A percentile compares a stretch with the other conserved stretches of the same genome.
These are phyloP conservation scores for Pristiophorus japonicus DNA, from an alignment of 2,113 vertebrate species.

Conservation along the genomic window DNA sequence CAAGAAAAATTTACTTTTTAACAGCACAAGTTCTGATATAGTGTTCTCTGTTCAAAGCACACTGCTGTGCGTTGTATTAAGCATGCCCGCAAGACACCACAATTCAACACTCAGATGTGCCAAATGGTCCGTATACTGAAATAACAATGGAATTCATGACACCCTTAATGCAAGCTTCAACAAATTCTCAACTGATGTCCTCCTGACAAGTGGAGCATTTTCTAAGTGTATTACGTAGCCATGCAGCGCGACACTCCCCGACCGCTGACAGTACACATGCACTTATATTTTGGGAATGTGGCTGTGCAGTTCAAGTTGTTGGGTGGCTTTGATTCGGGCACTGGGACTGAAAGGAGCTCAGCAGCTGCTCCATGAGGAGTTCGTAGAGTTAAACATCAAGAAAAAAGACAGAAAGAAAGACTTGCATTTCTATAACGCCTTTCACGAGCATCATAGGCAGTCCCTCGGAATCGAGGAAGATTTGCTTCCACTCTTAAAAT, in stretches of 20 bases:
- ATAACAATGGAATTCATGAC: background rate
- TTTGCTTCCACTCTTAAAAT: too few species aligned
- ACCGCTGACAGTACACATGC: background rate
- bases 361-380: background rate
- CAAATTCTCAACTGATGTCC: background rate
- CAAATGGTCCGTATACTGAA: background rate
- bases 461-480: too few species aligned
- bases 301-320: background rate
- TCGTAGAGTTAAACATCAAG: background rate
- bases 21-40: background rate
- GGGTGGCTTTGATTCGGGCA: background rate
- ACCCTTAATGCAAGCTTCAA: background rate
- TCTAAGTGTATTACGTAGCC: background rate
- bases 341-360: background rate
- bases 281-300: background rate
- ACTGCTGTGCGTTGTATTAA: background rate
- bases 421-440: too few species aligned
- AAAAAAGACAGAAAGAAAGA: too few species aligned
- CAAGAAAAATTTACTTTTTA: background rate
- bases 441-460: too few species aligned
- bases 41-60: background rate
- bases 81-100: background rate
- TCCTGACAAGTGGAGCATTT: conserved; percentile 4
- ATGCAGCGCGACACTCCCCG: background rate
- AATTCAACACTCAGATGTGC: background rate